phyloP scores from a whole-genome alignment of 2,113 vertebrate species.

The Rhodinocichla rosea region DNA sequence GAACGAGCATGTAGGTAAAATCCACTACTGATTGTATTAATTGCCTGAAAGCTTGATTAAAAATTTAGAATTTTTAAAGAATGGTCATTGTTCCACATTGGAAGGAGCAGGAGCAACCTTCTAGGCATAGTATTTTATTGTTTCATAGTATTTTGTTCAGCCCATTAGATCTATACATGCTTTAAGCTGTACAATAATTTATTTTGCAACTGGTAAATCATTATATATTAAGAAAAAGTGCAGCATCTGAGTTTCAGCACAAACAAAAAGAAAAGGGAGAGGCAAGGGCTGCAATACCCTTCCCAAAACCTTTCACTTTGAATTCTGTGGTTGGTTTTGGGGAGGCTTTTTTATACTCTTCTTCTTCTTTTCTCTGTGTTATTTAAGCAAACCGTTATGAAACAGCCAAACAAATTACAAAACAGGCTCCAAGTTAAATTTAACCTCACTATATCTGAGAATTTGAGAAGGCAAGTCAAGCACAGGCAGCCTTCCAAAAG shows the following conservation, averaged over 20 bases:
- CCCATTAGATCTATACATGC: background rate
- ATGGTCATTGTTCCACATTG: fast-evolving
- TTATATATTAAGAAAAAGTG: background rate
- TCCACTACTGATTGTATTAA: background rate
- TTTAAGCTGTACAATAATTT: background rate
- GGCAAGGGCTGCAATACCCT: background rate
- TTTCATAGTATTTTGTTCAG: background rate
- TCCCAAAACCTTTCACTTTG: background rate
- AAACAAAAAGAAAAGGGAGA: background rate
- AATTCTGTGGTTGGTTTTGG: background rate
- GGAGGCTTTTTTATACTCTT: fast-evolving
- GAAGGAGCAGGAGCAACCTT: background rate
- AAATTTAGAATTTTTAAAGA: background rate
- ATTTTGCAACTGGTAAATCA: background rate
- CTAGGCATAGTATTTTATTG: background rate
- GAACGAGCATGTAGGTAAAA: background rate
- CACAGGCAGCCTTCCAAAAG: background rate
- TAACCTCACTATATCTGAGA: background rate
- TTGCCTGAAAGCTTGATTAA: background rate
- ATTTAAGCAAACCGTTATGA: background rate
- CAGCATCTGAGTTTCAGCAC: background rate
- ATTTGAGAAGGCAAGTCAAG: background rate
- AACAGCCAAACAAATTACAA: background rate
- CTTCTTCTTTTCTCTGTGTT: background rate
- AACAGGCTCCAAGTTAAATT: background rate